A percentile compares a stretch with the other conserved stretches of the same genome.
Conservation (phyloP, 2,113 vertebrate genomes). For the Henicopernis longicauda region DNA sequence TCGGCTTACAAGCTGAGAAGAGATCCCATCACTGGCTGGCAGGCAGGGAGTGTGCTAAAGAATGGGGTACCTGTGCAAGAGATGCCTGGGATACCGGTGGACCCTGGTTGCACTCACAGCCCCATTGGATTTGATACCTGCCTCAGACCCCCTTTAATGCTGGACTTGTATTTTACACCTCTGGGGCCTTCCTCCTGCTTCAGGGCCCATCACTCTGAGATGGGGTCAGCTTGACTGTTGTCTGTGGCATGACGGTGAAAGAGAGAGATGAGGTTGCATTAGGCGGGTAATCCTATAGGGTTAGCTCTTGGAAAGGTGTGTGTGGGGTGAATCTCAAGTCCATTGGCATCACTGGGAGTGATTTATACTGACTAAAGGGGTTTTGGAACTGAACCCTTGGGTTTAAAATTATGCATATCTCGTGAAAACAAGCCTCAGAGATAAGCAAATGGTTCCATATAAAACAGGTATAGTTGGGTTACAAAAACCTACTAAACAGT, state of each 20-base stretch:
- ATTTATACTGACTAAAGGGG: not conserved
- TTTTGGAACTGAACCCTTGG: not conserved
- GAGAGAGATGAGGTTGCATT: not conserved
- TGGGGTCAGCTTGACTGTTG: not conserved
- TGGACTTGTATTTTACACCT: not conserved
- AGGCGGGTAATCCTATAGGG: not conserved
- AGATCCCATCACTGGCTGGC: not conserved
- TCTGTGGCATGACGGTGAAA: not conserved
- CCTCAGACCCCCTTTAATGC: not conserved
- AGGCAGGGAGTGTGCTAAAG: not conserved
- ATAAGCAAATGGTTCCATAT: not conserved
- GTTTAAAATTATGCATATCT: not conserved
- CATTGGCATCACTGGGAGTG: not conserved
- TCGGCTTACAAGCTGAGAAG: not conserved
- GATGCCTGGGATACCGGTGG: accelerated
- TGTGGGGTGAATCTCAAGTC: not conserved
- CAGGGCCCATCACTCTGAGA: not conserved
- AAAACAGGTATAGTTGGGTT: not conserved
- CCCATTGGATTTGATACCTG: not conserved
- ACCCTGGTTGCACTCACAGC: not conserved
- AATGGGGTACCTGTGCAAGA: not conserved
- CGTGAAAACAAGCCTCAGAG: not conserved
- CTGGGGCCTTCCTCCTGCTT: not conserved
- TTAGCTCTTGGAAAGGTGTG: not conserved
- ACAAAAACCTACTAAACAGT: not conserved